Evolutionary conservation across 2,113 vertebrate species (phyloP).

Genomic region (Brienomyrus brachyistius): DNA sequence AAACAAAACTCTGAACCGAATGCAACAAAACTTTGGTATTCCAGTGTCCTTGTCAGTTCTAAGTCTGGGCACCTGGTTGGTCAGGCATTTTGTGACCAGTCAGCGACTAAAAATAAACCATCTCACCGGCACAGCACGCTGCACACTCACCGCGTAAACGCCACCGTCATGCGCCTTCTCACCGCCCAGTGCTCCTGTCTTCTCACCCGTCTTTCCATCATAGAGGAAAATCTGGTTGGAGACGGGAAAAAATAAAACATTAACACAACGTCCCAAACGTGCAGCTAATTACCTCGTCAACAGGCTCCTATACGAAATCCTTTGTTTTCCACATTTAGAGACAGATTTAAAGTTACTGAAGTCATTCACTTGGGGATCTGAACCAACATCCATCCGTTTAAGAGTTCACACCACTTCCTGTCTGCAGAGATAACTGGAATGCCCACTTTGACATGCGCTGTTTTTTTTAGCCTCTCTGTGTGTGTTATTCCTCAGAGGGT

Average conservation of each 20-base stretch:
- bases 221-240: conserved; percentile 71
- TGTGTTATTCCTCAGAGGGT: too few species aligned
- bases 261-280: neutral
- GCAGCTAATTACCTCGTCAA: neutral
- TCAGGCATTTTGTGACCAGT: neutral
- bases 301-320: neutral
- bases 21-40: neutral
- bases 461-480: neutral
- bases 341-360: neutral
- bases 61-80: neutral
- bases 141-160: conserved; percentile 83
- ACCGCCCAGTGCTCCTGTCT: conserved; percentile 66
- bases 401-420: neutral
- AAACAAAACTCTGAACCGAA: neutral
- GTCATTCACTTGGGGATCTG: neutral
- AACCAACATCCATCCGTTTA: neutral
- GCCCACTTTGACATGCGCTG: neutral
- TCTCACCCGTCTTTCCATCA: conserved; percentile 77
- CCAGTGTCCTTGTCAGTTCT: neutral
- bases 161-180: conserved; percentile 87
- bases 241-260: neutral
- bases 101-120: too few species aligned
- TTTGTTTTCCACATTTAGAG: neutral
- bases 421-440: neutral
- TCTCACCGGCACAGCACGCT: too few species aligned